These are phyloP conservation scores for Caenorhabditis inopinata DNA, from an alignment of 1,140 invertebrate genomes.

Conservation along the genomic window DNA sequence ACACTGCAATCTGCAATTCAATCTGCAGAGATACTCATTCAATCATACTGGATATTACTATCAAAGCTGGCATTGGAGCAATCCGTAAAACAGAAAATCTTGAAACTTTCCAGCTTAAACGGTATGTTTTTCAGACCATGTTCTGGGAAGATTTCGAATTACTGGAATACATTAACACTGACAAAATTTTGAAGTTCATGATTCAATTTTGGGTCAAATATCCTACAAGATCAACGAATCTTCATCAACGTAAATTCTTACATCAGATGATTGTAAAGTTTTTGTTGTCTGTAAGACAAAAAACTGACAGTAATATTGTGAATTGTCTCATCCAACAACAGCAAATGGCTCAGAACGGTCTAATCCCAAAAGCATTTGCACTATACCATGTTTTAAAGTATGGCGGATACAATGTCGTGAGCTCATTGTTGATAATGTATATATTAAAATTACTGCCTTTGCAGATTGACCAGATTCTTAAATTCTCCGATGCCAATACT, in stretches of 20 bases:
- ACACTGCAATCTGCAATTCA: too few relatives aligned
- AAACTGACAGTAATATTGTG: background rate
- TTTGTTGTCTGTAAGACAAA: background rate
- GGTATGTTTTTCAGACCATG: background rate
- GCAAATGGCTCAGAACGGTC: background rate
- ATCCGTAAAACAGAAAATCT: too few relatives aligned
- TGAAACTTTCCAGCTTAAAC: too few relatives aligned
- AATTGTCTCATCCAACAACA: background rate
- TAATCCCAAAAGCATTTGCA: background rate
- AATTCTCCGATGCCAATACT: background rate
- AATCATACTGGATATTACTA: background rate
- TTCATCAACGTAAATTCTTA: background rate
- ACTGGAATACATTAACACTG: background rate
- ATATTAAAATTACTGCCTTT: background rate
- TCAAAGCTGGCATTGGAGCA: background rate
- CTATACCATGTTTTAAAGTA: background rate
- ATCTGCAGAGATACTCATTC: background rate
- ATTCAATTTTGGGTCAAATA: background rate
- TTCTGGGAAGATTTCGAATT: too few relatives aligned
- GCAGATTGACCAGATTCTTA: background rate
- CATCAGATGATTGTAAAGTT: background rate
- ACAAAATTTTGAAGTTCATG: background rate
- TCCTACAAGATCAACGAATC: background rate
- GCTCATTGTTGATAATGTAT: background rate
- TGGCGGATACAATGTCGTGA: background rate